Base-by-base conservation (phyloP, 2,888 invertebrate species). In the Tyria jacobaeae region DNA sequence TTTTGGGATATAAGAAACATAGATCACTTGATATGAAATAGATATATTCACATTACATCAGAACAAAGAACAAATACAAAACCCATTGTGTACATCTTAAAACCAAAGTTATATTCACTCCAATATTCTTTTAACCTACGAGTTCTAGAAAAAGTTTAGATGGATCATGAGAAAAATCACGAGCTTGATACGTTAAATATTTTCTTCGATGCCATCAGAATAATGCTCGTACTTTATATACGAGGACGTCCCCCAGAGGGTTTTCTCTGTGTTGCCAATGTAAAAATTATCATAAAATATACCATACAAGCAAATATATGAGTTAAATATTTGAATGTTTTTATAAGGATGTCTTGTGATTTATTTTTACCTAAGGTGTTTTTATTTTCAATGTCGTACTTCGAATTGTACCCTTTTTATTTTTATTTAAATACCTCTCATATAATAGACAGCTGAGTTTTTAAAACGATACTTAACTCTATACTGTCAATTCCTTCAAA, bases 261-360 rank as follows among this genome's bases (percentile, higher is more conserved):
- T 64, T 58, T 39, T 62, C 56, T 70, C 48, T 62, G 44, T 39
- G 47, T 39, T 21, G 52, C 37, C 76, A 55, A 64, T 66, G 65
- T 69, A 62, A 58, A 76, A 57, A 67, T 66, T 65, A 72, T 69
- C 52, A 64, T 74, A 70, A 51, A 52, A 48, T 60, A 47, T 63
- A 48, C 48, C 50, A 59, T 57, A 73, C 31, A 31, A n/a, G 59
- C 62, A 66, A 62, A 15, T 64, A 51, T 60, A 41, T 55, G 37
- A 55, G 27, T 4, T 25, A 27, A 53, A 34, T 39, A 53, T 39
- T 27, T 27, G 4, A 37, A 37, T n/a, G n/a, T n/a, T n/a, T n/a
- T n/a, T n/a, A n/a, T n/a, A n/a, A n/a, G n/a, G n/a, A n/a, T n/a
- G n/a, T n/a, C n/a, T n/a, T n/a, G n/a, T n/a, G n/a, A n/a, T n/a